Base-by-base conservation (phyloP, 2,797 vertebrate species). In the Anolis apletophallus region DNA sequence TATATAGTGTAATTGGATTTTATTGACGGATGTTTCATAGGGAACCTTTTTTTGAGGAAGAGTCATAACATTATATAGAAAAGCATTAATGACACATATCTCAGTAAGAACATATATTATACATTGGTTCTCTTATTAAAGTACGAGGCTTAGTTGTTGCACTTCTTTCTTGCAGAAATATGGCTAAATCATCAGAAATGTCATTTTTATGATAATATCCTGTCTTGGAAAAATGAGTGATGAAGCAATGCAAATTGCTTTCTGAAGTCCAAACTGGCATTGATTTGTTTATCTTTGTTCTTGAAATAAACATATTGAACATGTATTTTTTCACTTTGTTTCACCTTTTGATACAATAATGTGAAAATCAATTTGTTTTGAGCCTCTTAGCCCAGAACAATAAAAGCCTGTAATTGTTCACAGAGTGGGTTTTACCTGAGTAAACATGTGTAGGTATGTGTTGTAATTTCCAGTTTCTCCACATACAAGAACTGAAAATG, bases 181-280 rank as follows among this genome's bases (percentile, higher is more conserved):
- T 89, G 91, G 86, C 87, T 82, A 87, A 85, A 84, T 61, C 83
- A 88, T 91, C 85, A 91, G 88, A 92, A 91, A 92, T 88, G 82
- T 88, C 68, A 0, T 57, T 82, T 88, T 92, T 88, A 68, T 87
- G 88, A 94, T 89, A 92, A 87, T 89, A 76, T 90, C 89, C 92
- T 89, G 87, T 89, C 88, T 84, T 40, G 82, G 87, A 84, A 83
- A 80, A 88, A 90, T 86, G 88, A 92, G 94, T 94, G 93, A 85
- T 91, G 90, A 81, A 85, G 84, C 57, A 68, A 80, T 92, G 93
- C 85, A 90, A 91, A 95, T 94, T 88, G 94, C 88, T 93, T 83
- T 88, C 21, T 85, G 90, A 93, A 91, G 93, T 83, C 87, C 80
- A 92, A 87, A 69, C 75, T 0, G 5, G 81, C 78, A 78, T 34